These are phyloP conservation scores for Lonchura striata DNA, from an alignment of 2,113 vertebrate genomes.

Conservation along the genomic window DNA sequence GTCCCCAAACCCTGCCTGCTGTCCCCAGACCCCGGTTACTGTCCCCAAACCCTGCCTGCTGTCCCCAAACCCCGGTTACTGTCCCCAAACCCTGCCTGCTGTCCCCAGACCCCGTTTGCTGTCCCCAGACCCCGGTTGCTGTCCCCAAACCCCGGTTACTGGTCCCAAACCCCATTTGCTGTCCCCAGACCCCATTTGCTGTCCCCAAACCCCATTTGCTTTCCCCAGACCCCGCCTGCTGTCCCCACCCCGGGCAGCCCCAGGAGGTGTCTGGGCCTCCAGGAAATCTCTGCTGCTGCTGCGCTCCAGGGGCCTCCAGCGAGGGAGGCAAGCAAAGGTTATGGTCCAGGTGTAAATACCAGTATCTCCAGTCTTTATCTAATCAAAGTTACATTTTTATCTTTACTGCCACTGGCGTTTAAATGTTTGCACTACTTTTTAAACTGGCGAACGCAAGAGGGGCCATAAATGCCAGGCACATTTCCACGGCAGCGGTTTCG, in stretches of 20 bases:
- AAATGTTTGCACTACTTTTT: constrained; percentile 58
- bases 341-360: constrained; percentile 31
- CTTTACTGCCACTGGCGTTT: constrained; percentile 62
- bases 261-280: constrained; percentile 10
- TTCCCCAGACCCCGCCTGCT: not conserved
- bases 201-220: not conserved
- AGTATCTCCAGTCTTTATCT: constrained; percentile 27
- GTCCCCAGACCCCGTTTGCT: no score
- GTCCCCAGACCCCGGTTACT: no score
- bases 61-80: no score
- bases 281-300: constrained; percentile 35
- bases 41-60: no score
- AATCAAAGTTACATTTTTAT: constrained; percentile 55
- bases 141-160: no score
- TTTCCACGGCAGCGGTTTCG: not conserved
- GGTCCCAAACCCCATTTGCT: not conserved
- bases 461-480: not conserved
- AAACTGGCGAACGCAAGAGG: constrained; percentile 31
- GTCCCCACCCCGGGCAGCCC: not conserved
- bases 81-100: no score
- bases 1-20: no score
- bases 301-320: not conserved
- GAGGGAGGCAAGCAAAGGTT: constrained; percentile 33
- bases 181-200: no score
- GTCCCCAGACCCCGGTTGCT: no score